Evolutionary conservation across 2,888 invertebrate genomes (phyloP).

Genomic region (Selenia dentaria): DNA sequence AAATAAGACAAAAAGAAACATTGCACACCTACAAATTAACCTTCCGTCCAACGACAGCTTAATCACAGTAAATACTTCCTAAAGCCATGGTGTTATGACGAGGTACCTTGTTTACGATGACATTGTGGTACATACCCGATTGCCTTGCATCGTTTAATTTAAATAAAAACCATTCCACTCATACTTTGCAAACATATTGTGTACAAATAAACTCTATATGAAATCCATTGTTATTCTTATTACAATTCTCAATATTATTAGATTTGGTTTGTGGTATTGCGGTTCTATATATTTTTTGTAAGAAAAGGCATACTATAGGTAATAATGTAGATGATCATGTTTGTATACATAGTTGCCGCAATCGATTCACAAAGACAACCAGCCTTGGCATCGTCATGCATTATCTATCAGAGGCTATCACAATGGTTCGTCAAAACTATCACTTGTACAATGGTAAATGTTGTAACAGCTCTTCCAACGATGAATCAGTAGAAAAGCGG

Average conservation of each 20-base stretch:
- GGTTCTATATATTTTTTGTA: constrained; percentile 15
- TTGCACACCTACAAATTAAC: constrained; percentile 8
- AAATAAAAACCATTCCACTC: constrained; percentile 17
- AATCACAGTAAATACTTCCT: constrained; percentile 28
- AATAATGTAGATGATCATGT: constrained; percentile 7
- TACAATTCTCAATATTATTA: constrained; percentile 27
- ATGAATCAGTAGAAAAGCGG: constrained; percentile 42
- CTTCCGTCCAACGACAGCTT: constrained; percentile 19
- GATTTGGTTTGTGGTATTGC: constrained; percentile 20
- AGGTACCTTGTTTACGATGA: constrained; percentile 16
- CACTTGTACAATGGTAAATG: constrained; percentile 31
- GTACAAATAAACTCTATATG: constrained; percentile 17
- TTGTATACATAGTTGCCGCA: constrained; percentile 10
- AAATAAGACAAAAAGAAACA: too few relatives aligned
- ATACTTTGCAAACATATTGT: constrained; percentile 17
- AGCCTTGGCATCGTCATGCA: constrained; percentile 35
- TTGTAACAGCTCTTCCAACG: constrained; percentile 37
- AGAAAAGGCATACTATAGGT: constrained; percentile 2
- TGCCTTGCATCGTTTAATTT: constrained; percentile 20
- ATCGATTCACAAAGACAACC: constrained; percentile 23
- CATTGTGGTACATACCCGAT: constrained; percentile 23
- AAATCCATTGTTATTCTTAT: constrained; percentile 27
- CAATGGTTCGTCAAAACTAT: constrained; percentile 31
- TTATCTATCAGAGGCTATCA: constrained; percentile 31
- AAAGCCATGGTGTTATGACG: constrained; percentile 20